Conservation (phyloP, 1,140 invertebrate species). For the Gonioctena quinquepunctata region DNA sequence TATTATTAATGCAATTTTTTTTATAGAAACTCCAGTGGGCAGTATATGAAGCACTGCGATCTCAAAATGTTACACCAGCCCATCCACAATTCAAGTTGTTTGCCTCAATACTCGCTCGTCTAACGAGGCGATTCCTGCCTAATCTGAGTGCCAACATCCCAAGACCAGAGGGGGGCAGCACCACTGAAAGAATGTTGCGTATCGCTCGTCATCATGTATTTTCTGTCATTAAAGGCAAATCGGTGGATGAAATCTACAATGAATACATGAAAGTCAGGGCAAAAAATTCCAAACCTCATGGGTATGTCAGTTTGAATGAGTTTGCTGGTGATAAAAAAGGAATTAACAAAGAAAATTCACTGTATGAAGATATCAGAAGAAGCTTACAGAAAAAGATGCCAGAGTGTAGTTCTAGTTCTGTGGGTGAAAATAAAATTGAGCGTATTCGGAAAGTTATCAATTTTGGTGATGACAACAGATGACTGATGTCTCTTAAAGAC, state of each 20-base stretch:
- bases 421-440: slow-evolving; percentile 41
- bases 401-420: not conserved
- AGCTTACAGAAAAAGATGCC: slow-evolving; percentile 28
- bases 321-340: not conserved
- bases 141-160: slow-evolving; percentile 46
- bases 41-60: slow-evolving; percentile 66
- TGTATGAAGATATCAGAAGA: slow-evolving; percentile 29
- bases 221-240: slow-evolving; percentile 64
- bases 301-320: slow-evolving; percentile 44
- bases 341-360: slow-evolving; percentile 31
- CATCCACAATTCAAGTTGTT: slow-evolving; percentile 68
- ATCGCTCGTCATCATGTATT: slow-evolving; percentile 66
- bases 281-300: slow-evolving; percentile 41
- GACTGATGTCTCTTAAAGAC: no score
- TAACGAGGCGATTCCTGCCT: slow-evolving; percentile 57
- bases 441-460: slow-evolving; percentile 48
- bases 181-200: slow-evolving; percentile 63
- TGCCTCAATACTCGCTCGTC: slow-evolving; percentile 61
- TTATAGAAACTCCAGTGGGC: slow-evolving; percentile 73
- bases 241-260: slow-evolving; percentile 61
- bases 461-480: slow-evolving; percentile 28
- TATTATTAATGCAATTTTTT: no score
- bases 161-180: slow-evolving; percentile 59
- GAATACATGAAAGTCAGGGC: slow-evolving; percentile 49
- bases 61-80: slow-evolving; percentile 65